Evolutionary conservation across 2,888 invertebrate species (phyloP).

Genomic region (Selenia dentaria): DNA sequence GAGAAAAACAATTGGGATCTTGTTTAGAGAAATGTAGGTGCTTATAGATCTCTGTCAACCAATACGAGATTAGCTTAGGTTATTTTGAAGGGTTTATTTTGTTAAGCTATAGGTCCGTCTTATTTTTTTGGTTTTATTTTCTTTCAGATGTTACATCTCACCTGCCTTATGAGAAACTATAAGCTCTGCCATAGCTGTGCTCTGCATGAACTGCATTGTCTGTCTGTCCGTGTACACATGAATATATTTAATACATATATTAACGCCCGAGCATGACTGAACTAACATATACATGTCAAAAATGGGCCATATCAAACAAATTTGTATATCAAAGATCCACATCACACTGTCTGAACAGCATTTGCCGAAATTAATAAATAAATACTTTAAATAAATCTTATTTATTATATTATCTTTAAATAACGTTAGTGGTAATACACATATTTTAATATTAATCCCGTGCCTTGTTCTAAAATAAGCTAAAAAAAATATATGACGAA

Average conservation of each 20-base stretch:
- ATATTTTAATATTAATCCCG: slow-evolving; percentile 27
- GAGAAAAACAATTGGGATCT: too few species aligned
- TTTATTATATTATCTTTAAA: slow-evolving; percentile 2
- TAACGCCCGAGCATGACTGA: slow-evolving; percentile 57
- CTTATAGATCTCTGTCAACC: too few species aligned
- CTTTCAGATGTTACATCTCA: slow-evolving; percentile 96
- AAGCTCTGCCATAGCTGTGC: slow-evolving; percentile 85
- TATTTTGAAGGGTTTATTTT: too few species aligned
- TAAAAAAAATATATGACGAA: slow-evolving; percentile 16
- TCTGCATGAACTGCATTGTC: slow-evolving; percentile 78
- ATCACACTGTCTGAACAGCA: slow-evolving; percentile 1
- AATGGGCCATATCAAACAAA: slow-evolving; percentile 5
- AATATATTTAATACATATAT: slow-evolving; percentile 53
- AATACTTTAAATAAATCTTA: too few species aligned
- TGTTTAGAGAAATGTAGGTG: too few species aligned
- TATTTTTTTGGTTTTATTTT: slow-evolving; percentile 77
- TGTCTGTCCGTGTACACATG: slow-evolving; percentile 61
- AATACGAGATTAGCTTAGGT: too few species aligned
- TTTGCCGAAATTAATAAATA: too few species aligned
- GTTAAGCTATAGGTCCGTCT: slow-evolving; percentile 27
- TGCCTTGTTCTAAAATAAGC: slow-evolving; percentile 39
- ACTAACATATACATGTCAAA: slow-evolving; percentile 46
- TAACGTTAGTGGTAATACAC: too few species aligned
- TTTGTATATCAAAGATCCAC: not conserved
- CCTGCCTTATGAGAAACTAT: slow-evolving; percentile 97